Percentiles rank a stretch among this genome's conserved stretches.
These are phyloP conservation scores for Dipus sagitta DNA, from an alignment of 2,797 vertebrate species.

Conservation along the genomic window DNA sequence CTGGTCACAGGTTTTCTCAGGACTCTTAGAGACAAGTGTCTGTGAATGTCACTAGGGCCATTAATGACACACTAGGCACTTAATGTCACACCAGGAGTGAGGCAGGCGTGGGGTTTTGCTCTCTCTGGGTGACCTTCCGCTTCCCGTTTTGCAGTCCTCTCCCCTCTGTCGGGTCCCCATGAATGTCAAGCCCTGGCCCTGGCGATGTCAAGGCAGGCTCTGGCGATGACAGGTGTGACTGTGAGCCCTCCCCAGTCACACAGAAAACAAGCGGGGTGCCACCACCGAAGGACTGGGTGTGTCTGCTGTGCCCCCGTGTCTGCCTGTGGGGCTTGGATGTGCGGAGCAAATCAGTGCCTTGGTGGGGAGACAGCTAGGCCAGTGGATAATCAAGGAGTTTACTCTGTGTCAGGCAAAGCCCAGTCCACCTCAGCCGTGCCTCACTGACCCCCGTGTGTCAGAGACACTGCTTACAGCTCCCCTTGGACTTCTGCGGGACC, in stretches of 20 bases:
- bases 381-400: not conserved
- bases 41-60: slow-evolving; percentile 66
- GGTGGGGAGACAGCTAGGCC: not conserved
- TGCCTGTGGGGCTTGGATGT: not conserved
- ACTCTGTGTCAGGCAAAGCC: not conserved
- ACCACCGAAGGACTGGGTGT: not conserved
- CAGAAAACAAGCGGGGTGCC: not conserved
- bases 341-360: not conserved
- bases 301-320: not conserved
- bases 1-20: slow-evolving; percentile 69
- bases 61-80: slow-evolving; percentile 68
- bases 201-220: not conserved
- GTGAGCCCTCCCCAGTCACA: not conserved
- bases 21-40: slow-evolving; percentile 73
- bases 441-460: not conserved
- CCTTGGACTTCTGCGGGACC: not conserved
- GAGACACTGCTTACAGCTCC: not conserved
- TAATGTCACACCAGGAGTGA: slow-evolving; percentile 50
- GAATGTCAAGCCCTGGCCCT: not conserved
- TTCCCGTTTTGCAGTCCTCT: not conserved
- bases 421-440: no score
- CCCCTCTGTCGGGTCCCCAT: not conserved
- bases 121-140: not conserved
- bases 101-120: not conserved
- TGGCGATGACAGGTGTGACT: not conserved